Base-by-base conservation (phyloP, 2,113 vertebrate species). In the Hippocampus mohnikei region DNA sequence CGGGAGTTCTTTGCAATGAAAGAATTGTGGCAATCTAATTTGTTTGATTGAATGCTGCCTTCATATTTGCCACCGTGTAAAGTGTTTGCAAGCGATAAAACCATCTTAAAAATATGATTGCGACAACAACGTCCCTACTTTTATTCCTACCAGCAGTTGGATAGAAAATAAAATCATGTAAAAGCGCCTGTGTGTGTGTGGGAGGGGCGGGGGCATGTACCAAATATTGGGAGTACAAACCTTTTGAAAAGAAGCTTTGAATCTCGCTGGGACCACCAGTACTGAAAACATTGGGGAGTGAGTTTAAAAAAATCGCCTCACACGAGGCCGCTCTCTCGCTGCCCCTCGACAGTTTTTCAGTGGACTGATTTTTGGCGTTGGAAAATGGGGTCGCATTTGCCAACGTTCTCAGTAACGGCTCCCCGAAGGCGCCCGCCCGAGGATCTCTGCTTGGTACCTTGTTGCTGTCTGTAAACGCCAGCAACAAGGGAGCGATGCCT, bases 391-490 rank as follows among this genome's bases (percentile, higher is more conserved):
- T 81, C 72, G 20, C 56, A 74, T 79, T 83, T 75, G 42, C 64
- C 73, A 79, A 85, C 67, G 77, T 55, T 74, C 62, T 55, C 20
- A 78, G 48, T 67, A 46, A 78, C 29, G 21, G 27, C n/a, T 69
- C 33, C 67, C 76, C 81, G 48, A 3, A 71, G 62, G 67, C 8
- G 52, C 33, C 33, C 33, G 33, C 33, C 41, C 64, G 78, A 77
- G 69, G 1, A 62, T 50, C 74, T 78, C 77, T 76, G 71, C 0
- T 18, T 71, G 66, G 75, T 76, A 53, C 69, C 69, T 67, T 72
- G 70, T 70, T 71, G 73, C 76, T 37, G 58, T 75, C 72, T 76
- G 71, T 72, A 82, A 78, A 86, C 79, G 69, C 63, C 9, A 44
- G 60, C 69, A 66, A 73, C 79, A 73, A 66, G 76, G 78, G 74